phyloP scores from a whole-genome alignment of 2,113 vertebrate genomes.

The Dascyllus trimaculatus region DNA sequence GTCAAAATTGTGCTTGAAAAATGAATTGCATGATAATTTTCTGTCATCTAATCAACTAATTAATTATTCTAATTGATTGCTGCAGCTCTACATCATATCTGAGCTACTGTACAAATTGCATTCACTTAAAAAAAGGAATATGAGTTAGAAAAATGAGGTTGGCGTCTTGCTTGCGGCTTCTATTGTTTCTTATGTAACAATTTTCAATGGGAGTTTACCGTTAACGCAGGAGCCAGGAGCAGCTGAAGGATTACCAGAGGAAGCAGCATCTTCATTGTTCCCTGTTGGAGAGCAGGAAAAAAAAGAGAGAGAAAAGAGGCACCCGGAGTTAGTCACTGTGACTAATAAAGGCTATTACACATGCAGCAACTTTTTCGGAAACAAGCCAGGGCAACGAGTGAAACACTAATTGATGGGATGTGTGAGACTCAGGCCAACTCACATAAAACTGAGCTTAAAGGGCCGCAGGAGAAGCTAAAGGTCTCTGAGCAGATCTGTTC shows the following conservation, averaged over 20 bases:
- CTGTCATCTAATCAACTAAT: no score
- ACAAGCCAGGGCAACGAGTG: constrained; percentile 9
- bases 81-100: background rate
- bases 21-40: no score
- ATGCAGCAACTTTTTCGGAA: constrained; percentile 32
- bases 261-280: constrained; percentile 72
- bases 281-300: constrained; percentile 16
- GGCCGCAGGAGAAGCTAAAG: background rate
- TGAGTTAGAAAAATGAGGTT: background rate
- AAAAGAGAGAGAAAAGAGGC: background rate
- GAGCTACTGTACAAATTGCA: background rate
- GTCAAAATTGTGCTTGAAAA: no score
- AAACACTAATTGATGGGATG: background rate
- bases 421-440: constrained; percentile 1
- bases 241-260: constrained; percentile 77
- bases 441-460: background rate
- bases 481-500: background rate
- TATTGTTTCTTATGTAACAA: background rate
- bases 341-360: constrained; percentile 38
- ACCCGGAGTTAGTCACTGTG: constrained; percentile 51
- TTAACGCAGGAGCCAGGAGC: constrained; percentile 74
- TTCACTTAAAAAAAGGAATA: background rate
- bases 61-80: background rate
- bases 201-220: constrained; percentile 67
- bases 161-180: background rate